These are phyloP conservation scores for Minunthozetes semirufus DNA, from an alignment of 2,888 invertebrate genomes.

Conservation along the genomic window DNA sequence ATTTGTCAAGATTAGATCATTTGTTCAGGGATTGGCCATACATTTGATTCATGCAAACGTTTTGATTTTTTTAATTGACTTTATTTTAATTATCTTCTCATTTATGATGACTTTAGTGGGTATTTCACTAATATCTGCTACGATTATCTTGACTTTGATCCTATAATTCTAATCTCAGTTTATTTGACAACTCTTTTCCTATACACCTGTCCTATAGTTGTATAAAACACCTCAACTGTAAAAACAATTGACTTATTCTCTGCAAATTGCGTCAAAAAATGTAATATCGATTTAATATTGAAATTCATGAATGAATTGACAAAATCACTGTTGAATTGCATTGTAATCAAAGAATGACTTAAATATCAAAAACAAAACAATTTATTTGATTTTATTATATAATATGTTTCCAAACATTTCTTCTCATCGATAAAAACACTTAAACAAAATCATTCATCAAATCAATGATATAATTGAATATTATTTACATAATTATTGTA, in stretches of 20 bases:
- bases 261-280: slow-evolving; percentile 22
- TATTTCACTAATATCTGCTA: neutral
- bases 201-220: neutral
- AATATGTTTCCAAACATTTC: slow-evolving; percentile 1
- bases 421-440: neutral
- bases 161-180: no score
- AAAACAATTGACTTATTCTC: neutral
- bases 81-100: no score
- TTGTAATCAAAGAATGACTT: slow-evolving; percentile 22
- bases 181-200: neutral
- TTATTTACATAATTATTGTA: neutral
- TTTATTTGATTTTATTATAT: neutral
- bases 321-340: slow-evolving; percentile 10
- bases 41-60: no score
- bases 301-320: neutral
- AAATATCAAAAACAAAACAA: neutral
- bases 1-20: no score
- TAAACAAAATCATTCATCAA: neutral
- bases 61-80: no score
- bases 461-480: neutral
- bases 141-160: no score
- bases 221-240: neutral
- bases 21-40: no score
- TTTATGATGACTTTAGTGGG: neutral
- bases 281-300: neutral